phyloP scores from a whole-genome alignment of 2,113 vertebrate genomes.

The Syngnathoides biaculeatus region DNA sequence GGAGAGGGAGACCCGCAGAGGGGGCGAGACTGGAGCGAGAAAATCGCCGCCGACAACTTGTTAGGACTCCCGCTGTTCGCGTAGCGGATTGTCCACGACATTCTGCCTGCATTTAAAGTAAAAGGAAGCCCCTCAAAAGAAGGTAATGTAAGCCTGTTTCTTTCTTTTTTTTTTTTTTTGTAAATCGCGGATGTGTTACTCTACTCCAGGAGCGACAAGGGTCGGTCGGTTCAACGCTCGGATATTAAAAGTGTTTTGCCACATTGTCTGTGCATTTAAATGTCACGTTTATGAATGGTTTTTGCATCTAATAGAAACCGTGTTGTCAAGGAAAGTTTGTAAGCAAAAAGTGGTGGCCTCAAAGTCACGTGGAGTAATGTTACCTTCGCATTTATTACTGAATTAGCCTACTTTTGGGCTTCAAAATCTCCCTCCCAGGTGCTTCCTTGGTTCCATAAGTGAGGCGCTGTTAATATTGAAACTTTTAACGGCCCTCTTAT shows the following conservation, averaged over 20 bases:
- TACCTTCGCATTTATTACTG: conserved; percentile 5
- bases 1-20: conserved; percentile 9
- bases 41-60: conserved; percentile 21
- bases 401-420: conserved; percentile 6
- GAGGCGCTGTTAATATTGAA: background rate
- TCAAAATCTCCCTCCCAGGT: conserved; percentile 7
- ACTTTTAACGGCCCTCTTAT: background rate
- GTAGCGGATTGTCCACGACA: conserved; percentile 3
- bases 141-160: conserved; percentile 27
- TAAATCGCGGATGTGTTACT: background rate
- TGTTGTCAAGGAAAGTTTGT: conserved; percentile 25
- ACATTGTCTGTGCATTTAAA: background rate
- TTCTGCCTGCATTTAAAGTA: conserved; percentile 32
- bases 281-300: conserved; percentile 16
- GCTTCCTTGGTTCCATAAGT: background rate
- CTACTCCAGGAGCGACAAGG: conserved; percentile 14
- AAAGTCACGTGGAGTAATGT: conserved; percentile 47
- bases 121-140: conserved; percentile 5
- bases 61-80: conserved; percentile 19
- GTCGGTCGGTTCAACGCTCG: background rate
- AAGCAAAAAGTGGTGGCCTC: conserved; percentile 19
- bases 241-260: background rate
- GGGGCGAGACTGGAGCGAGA: conserved; percentile 29
- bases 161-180: background rate
- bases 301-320: background rate